Percentiles rank a stretch among this genome's conserved stretches.
phyloP scores from a whole-genome alignment of 92 coral and sea anemone genomes.

The Epizoanthus rinbou region DNA sequence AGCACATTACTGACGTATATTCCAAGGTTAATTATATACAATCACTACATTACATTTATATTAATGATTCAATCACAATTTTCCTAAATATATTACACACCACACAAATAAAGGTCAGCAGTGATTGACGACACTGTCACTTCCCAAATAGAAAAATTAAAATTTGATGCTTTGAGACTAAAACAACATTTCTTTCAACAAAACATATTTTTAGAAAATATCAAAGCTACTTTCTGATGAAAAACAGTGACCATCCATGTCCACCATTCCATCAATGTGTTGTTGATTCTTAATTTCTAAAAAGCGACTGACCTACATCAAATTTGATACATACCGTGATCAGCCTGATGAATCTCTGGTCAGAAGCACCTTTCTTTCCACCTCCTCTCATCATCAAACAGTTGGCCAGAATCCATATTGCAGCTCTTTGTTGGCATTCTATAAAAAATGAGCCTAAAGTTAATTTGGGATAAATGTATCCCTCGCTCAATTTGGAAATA shows the following conservation, averaged over 20 bases:
- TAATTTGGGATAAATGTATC: constrained; percentile 16
- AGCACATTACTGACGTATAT: too few species aligned
- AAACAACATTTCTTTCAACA: not conserved
- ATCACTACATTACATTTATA: not conserved
- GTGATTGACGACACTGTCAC: constrained; percentile 10
- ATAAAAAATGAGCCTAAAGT: constrained; percentile 23
- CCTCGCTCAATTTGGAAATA: not conserved
- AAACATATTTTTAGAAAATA: not conserved
- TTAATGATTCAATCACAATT: not conserved
- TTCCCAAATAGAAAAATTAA: not conserved
- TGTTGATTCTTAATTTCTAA: too few species aligned
- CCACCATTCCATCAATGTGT: too few species aligned
- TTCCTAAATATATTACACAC: not conserved
- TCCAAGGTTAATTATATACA: too few species aligned
- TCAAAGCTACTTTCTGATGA: not conserved
- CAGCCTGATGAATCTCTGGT: constrained; percentile 24
- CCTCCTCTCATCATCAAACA: constrained; percentile 37
- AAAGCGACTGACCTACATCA: too few species aligned
- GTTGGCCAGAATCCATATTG: constrained; percentile 26
- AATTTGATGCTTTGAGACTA: not conserved
- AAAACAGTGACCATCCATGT: not conserved
- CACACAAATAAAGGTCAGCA: constrained; percentile 7
- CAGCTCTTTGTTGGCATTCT: constrained; percentile 49
- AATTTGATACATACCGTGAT: constrained; percentile 36
- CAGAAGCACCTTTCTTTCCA: constrained; percentile 44